These are phyloP conservation scores for Callitettix versicolor DNA, from an alignment of 1,140 invertebrate genomes.

Conservation along the genomic window DNA sequence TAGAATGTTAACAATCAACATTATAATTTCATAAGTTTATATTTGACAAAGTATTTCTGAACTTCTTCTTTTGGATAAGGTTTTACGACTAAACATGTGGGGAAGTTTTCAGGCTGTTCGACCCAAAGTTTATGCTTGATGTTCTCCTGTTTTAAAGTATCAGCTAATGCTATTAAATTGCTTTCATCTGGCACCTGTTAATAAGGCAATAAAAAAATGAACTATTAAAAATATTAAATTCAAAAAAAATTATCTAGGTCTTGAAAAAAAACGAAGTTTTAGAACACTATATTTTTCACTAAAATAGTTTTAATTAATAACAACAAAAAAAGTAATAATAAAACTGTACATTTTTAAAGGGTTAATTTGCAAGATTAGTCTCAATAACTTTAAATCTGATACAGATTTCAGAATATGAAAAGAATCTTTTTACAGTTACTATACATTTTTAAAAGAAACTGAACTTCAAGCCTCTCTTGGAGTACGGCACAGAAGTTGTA, in stretches of 20 bases:
- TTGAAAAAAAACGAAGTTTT: not conserved
- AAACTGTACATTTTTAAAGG: not conserved
- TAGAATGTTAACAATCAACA: too few relatives aligned
- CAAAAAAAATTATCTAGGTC: not conserved
- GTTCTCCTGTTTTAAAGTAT: conserved; percentile 54
- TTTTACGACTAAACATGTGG: conserved; percentile 87
- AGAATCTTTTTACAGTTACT: too few relatives aligned
- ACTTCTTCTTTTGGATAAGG: conserved; percentile 81
- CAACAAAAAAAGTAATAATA: too few relatives aligned
- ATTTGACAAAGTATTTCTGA: conserved; percentile 76
- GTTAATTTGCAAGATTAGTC: not conserved
- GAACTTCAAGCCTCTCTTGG: too few relatives aligned
- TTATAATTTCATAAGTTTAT: conserved; percentile 78
- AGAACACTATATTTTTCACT: not conserved
- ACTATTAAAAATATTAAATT: not conserved
- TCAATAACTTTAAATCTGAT: too few relatives aligned
- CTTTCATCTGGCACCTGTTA: conserved; percentile 65
- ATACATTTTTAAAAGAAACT: too few relatives aligned
- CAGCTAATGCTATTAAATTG: conserved; percentile 51
- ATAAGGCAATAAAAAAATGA: conserved; percentile 12
- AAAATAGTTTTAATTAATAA: not conserved
- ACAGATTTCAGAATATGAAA: too few relatives aligned
- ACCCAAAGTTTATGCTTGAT: conserved; percentile 92
- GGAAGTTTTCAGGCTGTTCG: conserved; percentile 93
- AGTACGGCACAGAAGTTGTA: too few relatives aligned